phyloP scores from a whole-genome alignment of 2,888 invertebrate genomes.

The Zhuqinia jingwanae region DNA sequence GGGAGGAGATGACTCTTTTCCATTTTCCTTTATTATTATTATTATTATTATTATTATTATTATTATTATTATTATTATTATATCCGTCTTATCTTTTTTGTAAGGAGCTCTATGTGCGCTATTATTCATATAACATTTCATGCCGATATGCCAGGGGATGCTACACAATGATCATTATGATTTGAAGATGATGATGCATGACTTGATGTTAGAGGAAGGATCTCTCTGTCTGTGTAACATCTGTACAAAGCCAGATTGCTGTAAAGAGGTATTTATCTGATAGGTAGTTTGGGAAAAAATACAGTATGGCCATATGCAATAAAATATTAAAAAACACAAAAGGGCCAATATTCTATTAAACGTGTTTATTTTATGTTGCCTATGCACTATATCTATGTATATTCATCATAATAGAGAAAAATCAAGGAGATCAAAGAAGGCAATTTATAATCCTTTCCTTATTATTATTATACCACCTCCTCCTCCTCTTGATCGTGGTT shows the following conservation, averaged over 20 bases:
- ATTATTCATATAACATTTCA: conserved; percentile 16
- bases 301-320: neutral
- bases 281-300: no score
- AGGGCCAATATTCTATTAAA: conserved; percentile 10
- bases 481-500: conserved; percentile 9
- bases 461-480: conserved; percentile 19
- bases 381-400: neutral
- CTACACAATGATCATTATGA: neutral
- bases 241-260: no score
- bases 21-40: neutral
- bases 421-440: conserved; percentile 11
- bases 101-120: neutral
- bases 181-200: neutral
- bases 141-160: neutral
- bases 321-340: neutral
- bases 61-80: no score
- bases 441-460: conserved; percentile 41
- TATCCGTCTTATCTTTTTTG: neutral
- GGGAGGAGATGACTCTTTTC: conserved; percentile 8
- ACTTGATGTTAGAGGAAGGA: no score
- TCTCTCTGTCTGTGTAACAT: no score
- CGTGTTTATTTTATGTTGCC: conserved; percentile 17
- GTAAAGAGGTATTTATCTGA: no score
- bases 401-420: conserved; percentile 1
- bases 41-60: no score